phyloP scores from a whole-genome alignment of 1,140 invertebrate genomes.

The Aphidius gifuensis region DNA sequence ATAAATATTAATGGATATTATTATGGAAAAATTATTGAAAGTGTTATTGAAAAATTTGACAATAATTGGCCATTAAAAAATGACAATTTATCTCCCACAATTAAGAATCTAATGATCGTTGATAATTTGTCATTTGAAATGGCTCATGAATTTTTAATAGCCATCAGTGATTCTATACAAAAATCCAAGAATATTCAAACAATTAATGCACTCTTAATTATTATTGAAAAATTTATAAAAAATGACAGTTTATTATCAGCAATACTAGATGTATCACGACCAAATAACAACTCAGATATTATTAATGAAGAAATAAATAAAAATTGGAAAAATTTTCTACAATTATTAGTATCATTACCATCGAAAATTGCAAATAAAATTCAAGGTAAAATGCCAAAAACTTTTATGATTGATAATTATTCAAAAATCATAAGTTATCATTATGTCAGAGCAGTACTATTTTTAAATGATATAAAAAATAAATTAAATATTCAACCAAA shows the following conservation, averaged over 20 bases:
- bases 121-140: constrained; percentile 53
- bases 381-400: constrained; percentile 54
- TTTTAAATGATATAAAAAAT: constrained; percentile 53
- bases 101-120: constrained; percentile 53
- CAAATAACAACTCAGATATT: constrained; percentile 18
- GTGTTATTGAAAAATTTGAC: constrained; percentile 53
- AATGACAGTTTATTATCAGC: constrained; percentile 59
- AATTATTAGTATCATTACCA: constrained; percentile 65
- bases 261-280: constrained; percentile 45
- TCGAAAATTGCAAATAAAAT: constrained; percentile 66
- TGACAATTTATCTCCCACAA: constrained; percentile 40
- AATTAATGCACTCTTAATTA: constrained; percentile 41
- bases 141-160: constrained; percentile 54
- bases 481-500: constrained; percentile 48
- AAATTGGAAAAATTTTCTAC: constrained; percentile 59
- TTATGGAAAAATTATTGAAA: constrained; percentile 52
- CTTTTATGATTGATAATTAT: constrained; percentile 61
- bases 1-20: constrained; percentile 43
- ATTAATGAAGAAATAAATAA: constrained; percentile 35
- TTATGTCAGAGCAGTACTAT: constrained; percentile 59
- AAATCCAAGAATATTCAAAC: constrained; percentile 37
- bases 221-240: constrained; percentile 56
- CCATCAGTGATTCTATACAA: constrained; percentile 54
- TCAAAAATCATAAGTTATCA: constrained; percentile 61
- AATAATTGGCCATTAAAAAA: constrained; percentile 54